Evolutionary conservation across 2,113 vertebrate genomes (phyloP), one percentile per base, ranked within the genome.

Genomic region (Xenopus laevis): DNA sequence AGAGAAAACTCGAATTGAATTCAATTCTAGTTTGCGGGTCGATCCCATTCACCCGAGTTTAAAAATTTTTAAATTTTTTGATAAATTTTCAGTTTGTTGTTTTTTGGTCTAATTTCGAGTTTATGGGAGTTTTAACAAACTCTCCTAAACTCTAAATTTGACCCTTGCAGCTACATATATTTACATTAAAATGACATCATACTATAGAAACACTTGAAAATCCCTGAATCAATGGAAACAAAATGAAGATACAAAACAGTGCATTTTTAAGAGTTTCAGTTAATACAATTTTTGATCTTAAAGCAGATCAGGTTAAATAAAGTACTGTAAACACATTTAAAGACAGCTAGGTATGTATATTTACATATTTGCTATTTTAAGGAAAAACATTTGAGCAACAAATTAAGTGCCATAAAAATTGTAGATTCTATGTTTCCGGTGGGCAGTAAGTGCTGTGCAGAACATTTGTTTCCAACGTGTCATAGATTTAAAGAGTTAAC

Each of bases 221-320:
- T 72, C 0, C 33, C 46, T 74, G 50, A 23, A 47, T 78, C 80
- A 84, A 84, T 82, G 69, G 20, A 75, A 75, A 63, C 68, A 57
- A 30, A 13, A 40, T 61, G 16, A 30, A 62, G 45, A 60, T 40
- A 69, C 66, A 75, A 75, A 75, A 75, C 65, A 44, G 53, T 68
- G 59, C 33, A 45, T 20, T 57, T 44, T 65, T 58, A 40, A 45
- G 45, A 46, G 47, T 11, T 21, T 5, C 53, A 57, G 7, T 9
- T 60, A 27, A 61, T 61, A 61, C 69, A 61, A 16, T 61, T 61
- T 46, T 10, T n/a, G n/a, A 18, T 11, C 40, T 46, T 46, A 65
- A 15, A 57, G 53, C n/a, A 57, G 55, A 58, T 58, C 10, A 58
- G 18, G 55, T 18, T 58, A 50, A 12, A 23, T 13, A 27, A 27